These are phyloP conservation scores for Poeciliopsis turrubarensis DNA, from an alignment of 2,113 vertebrate genomes.

Conservation along the genomic window DNA sequence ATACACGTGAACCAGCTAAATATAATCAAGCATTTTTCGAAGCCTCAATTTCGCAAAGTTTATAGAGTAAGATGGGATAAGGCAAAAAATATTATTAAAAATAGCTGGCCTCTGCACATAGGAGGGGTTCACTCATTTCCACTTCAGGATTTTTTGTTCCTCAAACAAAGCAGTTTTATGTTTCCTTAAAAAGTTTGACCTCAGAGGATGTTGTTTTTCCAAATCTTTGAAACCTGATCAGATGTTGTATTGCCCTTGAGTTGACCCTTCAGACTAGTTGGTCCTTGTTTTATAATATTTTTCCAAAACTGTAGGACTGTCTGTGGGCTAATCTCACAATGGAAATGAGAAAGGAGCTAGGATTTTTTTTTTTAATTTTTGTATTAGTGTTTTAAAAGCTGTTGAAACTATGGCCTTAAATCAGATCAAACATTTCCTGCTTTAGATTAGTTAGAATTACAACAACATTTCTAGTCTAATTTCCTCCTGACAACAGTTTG, in stretches of 20 bases:
- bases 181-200: background rate
- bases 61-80: no score
- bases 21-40: background rate
- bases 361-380: background rate
- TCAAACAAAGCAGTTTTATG: background rate
- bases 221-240: conserved; percentile 30
- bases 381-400: background rate
- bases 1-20: background rate
- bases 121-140: background rate
- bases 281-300: conserved; percentile 10
- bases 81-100: no score
- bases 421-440: background rate
- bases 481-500: no score
- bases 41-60: background rate
- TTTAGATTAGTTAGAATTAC: background rate
- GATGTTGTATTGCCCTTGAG: conserved; percentile 31
- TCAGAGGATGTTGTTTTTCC: background rate
- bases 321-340: conserved; percentile 6
- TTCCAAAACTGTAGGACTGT: conserved; percentile 1
- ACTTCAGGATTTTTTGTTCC: background rate
- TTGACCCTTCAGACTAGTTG: conserved; percentile 33
- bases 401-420: background rate
- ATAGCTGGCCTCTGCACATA: no score
- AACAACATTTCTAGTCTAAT: no score
- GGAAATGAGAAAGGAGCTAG: no score